phyloP scores from a whole-genome alignment of 2,113 vertebrate species.

The Neogale vison region DNA sequence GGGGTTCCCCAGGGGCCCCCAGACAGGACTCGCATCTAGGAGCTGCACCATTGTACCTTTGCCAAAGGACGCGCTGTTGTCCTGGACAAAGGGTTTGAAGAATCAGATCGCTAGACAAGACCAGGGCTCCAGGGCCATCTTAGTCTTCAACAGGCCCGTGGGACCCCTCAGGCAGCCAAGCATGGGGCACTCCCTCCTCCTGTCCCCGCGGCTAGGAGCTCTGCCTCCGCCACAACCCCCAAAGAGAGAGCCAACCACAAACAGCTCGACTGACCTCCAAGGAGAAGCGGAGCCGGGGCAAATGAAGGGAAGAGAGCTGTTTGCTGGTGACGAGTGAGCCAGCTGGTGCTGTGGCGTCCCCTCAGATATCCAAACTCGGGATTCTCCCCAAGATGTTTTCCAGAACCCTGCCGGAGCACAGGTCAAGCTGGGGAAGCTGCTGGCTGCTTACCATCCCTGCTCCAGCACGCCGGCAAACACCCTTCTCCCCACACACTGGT shows the following conservation, averaged over 20 bases:
- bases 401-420: slow-evolving; percentile 82
- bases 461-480: rapidly evolving
- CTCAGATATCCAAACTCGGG: slow-evolving; percentile 83
- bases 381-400: slow-evolving; percentile 76
- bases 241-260: neutral
- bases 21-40: neutral
- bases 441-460: neutral
- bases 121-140: neutral
- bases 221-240: neutral
- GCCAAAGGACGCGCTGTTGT: neutral
- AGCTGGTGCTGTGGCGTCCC: neutral
- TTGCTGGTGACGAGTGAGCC: neutral
- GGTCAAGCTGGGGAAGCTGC: slow-evolving; percentile 83
- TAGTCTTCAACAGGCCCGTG: neutral
- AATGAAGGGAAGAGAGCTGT: neutral
- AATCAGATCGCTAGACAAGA: neutral
- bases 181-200: neutral
- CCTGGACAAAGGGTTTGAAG: neutral
- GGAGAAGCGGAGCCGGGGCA: neutral
- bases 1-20: neutral
- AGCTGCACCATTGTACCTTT: neutral
- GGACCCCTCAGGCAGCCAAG: neutral
- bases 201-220: neutral
- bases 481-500: neutral
- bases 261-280: neutral